Conservation (phyloP, 2,113 vertebrate genomes). For the Orycteropus afer region DNA sequence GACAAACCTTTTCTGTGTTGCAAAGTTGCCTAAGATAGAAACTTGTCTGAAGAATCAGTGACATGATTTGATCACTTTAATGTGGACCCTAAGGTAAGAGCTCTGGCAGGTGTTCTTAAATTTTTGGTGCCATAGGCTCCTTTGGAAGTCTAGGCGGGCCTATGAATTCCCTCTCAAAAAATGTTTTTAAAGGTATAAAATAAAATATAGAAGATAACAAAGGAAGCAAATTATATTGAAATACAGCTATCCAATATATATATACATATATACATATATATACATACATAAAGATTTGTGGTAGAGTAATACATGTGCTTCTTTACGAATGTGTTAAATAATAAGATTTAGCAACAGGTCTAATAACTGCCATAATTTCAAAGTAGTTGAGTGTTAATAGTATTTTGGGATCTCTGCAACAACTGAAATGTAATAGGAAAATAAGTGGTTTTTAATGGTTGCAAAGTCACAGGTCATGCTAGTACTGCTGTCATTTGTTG, state of each 20-base stretch:
- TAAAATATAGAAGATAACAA: conserved; percentile 43
- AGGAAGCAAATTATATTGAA: conserved; percentile 33
- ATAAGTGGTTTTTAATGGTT: conserved; percentile 39
- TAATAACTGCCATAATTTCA: conserved; percentile 43
- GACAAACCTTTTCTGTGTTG: not conserved
- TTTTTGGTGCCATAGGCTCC: not conserved
- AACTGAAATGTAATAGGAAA: conserved; percentile 26
- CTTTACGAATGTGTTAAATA: conserved; percentile 36
- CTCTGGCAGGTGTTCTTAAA: not conserved
- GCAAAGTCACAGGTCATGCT: conserved; percentile 19
- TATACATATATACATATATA: too few species aligned
- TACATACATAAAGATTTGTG: too few species aligned
- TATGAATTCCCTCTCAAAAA: not conserved
- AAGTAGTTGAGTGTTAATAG: conserved; percentile 9
- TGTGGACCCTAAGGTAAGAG: not conserved
- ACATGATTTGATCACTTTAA: not conserved
- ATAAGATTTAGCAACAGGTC: not conserved
- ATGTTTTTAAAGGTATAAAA: not conserved
- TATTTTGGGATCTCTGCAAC: conserved; percentile 18
- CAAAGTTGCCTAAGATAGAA: not conserved
- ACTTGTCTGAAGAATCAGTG: not conserved
- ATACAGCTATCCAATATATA: conserved; percentile 31
- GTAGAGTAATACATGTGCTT: not conserved
- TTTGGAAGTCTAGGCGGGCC: conserved; percentile 22
- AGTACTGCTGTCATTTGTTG: not conserved